Evolutionary conservation across 2,888 invertebrate genomes (phyloP), one percentile per base, ranked within the genome.

Genomic region (Nysson spinosus): DNA sequence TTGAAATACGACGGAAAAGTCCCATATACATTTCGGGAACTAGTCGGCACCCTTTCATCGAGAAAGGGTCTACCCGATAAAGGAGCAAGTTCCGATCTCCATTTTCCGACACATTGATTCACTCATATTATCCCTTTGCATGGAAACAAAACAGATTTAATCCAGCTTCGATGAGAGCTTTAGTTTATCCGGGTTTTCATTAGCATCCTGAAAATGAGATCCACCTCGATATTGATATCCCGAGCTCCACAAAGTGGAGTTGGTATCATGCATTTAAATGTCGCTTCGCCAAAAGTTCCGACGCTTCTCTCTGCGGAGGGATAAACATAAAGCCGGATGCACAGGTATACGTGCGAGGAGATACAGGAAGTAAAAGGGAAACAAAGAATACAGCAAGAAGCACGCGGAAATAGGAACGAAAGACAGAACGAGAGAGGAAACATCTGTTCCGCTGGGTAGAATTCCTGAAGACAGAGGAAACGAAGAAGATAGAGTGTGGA

Each of bases 211-310:
- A n/a, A 16, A 30, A 19, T 4, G n/a, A 4, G 24, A n/a, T 17
- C n/a, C n/a, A 12, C n/a, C 20, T 47, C 20, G 60, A 60, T 47
- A 43, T 37, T 7, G 37, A 43, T 14, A 43, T 30, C 12, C 22
- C n/a, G 14, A 22, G 43, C 35, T 47, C 17, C n/a, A 6, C 17
- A 11, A 22, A 17, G 19, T 40, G 20, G 37, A 42, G 28, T 52
- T 62, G 32, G 57, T 34, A 63, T 42, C 57, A 39, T 52, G 66
- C 51, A 57, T 63, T 57, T 66, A 66, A 66, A 63, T 63, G 65
- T 42, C 46, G 35, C 56, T 50, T 9, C 11, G 32, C 5, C 34
- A 11, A 35, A 49, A 66, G 39, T 58, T 40, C 32, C 5, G 14
- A 19, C 26, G 19, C 7, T 34, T 22, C 14, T 57, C 64, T 58